Percentiles rank a stretch among this genome's conserved stretches.
Evolutionary conservation across 2,888 invertebrate genomes (phyloP).

Genomic region (Drosophila atroscutellata): DNA sequence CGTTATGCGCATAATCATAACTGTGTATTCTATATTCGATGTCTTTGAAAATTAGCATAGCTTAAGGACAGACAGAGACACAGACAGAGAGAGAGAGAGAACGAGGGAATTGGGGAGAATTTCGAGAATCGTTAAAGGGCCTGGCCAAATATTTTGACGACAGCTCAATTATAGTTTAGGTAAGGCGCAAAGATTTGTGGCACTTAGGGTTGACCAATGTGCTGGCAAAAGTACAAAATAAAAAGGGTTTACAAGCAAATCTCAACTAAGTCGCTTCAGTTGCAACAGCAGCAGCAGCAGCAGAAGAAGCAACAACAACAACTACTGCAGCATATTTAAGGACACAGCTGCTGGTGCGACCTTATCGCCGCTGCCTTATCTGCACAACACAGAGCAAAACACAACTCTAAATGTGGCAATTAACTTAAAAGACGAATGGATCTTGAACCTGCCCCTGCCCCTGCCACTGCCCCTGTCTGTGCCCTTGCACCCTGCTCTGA

Average conservation of each 20-base stretch:
- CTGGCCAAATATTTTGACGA: conserved; percentile 66
- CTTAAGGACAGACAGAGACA: background rate
- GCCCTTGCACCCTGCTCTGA: background rate
- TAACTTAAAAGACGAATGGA: conserved; percentile 50
- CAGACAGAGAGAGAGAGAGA: background rate
- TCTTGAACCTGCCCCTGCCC: background rate
- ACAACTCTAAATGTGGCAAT: conserved; percentile 69
- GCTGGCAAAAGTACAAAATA: conserved; percentile 4
- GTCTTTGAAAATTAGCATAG: conserved; percentile 64
- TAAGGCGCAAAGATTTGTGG: conserved; percentile 7
- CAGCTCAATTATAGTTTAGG: conserved; percentile 46
- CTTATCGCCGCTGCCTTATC: conserved; percentile 49
- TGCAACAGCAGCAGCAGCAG: background rate
- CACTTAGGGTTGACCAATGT: conserved; percentile 42
- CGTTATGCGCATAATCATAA: conserved; percentile 30
- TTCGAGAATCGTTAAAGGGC: conserved; percentile 1
- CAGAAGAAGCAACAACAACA: background rate
- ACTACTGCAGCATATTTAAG: conserved; percentile 10
- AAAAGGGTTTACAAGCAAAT: conserved; percentile 52
- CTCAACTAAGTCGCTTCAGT: conserved; percentile 61
- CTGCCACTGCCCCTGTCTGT: background rate
- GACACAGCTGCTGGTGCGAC: conserved; percentile 6
- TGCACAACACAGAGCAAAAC: conserved; percentile 1
- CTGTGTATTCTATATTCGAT: conserved; percentile 34
- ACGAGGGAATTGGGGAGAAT: background rate